Percentiles rank a stretch among this genome's conserved stretches.
Conservation (phyloP, 2,113 vertebrate genomes). For the Macaca mulatta region DNA sequence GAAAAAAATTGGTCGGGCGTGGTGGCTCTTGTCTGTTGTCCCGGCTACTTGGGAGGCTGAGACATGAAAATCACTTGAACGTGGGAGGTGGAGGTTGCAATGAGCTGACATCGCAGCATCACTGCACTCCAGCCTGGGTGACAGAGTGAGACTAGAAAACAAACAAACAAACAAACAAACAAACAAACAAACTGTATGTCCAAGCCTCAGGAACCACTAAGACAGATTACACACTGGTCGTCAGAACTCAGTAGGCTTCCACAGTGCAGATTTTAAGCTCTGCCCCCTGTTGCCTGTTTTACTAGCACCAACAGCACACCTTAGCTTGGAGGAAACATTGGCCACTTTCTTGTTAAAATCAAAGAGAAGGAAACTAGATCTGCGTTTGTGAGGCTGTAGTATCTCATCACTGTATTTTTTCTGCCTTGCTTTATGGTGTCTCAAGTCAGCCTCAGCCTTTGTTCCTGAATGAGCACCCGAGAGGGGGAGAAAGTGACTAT, state of each 20-base stretch:
- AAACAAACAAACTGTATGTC: neutral
- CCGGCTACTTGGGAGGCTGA: too few species aligned
- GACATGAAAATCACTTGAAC: too few species aligned
- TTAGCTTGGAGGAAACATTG: neutral
- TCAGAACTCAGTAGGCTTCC: rapidly evolving
- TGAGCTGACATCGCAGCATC: too few species aligned
- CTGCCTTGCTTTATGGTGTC: neutral
- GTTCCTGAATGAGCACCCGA: neutral
- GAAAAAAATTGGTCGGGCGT: too few species aligned
- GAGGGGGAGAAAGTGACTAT: neutral
- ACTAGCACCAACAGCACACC: too few species aligned
- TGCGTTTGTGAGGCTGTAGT: neutral
- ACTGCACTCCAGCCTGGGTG: too few species aligned
- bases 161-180: too few species aligned
- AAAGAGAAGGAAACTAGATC: neutral
- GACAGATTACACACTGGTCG: rapidly evolving
- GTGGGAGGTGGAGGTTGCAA: too few species aligned
- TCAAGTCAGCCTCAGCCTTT: conserved; percentile 47
- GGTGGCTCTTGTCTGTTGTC: too few species aligned
- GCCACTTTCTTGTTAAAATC: neutral
- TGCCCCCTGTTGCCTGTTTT: neutral
- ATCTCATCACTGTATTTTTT: neutral
- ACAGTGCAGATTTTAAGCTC: rapidly evolving
- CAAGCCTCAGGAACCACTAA: neutral
- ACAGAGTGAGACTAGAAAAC: too few species aligned